Evolutionary conservation across 2,888 invertebrate species (phyloP), one percentile per base, ranked within the genome.

Genomic region (Harpagoxenus sublaevis): DNA sequence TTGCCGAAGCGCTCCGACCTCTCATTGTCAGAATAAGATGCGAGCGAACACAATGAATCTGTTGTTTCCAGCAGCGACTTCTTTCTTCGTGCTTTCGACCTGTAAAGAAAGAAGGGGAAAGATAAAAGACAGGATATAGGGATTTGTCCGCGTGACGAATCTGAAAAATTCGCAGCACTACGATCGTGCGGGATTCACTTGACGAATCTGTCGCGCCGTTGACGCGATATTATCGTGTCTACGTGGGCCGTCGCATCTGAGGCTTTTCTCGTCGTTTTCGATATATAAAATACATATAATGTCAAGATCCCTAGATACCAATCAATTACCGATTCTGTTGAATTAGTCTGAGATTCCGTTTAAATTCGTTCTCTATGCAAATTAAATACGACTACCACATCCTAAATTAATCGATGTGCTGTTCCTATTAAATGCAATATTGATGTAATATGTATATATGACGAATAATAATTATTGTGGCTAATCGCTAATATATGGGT

Each of bases 201-300:
- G 66, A 68, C 28, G 66, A 48, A 48, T 68, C 45, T 68, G 31
- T 48, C 66, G 66, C 45, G 28, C n/a, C 31, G 8, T 5, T 10
- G 23, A 66, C 3, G 28, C 45, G 39, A 63, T 39, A 39, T 62
- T 39, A 10, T 45, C 45, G 45, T 51, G 0, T 6, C 35, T 35
- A 35, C 35, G 35, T 35, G 0, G 35, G 6, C 35, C 35, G 35
- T 35, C 31, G 31, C 3, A 3, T 31, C 3, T 3, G 31, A 23
- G 23, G 23, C 23, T 23, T 23, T 23, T 23, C 23, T 23, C 48
- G 18, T 45, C 15, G 18, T 6, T 51, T 2, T 48, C 15, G 48
- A 35, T 35, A 35, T 6, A 23, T 23, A 23, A 23, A 6, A 35
- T 6, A n/a, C n/a, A n/a, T n/a, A 6, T 6, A 6, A 48, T n/a